Conservation (phyloP, 2,113 vertebrate genomes). For the Cochlearius cochlearius region DNA sequence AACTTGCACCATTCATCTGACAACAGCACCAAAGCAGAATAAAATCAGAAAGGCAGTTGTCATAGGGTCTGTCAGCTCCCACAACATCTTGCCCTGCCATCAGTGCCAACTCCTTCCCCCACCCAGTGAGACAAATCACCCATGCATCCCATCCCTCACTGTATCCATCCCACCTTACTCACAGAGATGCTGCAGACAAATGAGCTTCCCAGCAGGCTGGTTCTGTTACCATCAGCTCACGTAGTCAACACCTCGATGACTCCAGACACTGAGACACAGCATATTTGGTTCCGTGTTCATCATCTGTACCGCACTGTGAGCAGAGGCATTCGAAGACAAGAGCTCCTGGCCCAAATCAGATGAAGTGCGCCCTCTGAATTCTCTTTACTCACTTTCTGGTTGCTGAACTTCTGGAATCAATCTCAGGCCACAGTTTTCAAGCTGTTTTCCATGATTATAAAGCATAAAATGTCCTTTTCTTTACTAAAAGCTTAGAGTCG, state of each 20-base stretch:
- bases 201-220: not conserved
- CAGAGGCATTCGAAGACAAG: not conserved
- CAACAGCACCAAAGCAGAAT: not conserved
- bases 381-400: not conserved
- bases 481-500: not conserved
- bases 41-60: not conserved
- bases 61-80: not conserved
- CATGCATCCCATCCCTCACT: rapidly evolving
- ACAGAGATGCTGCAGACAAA: not conserved
- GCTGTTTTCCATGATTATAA: not conserved
- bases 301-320: not conserved
- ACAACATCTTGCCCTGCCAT: not conserved
- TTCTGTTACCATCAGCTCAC: not conserved
- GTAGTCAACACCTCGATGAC: not conserved
- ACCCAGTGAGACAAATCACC: not conserved
- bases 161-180: too few relatives aligned
- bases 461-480: not conserved
- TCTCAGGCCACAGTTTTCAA: not conserved
- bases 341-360: not conserved
- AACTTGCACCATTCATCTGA: not conserved
- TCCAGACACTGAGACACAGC: not conserved
- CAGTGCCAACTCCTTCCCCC: not conserved
- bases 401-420: not conserved
- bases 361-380: not conserved
- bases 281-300: not conserved